These are phyloP conservation scores for Trachelus iudaicus DNA, from an alignment of 2,888 invertebrate species.

Conservation along the genomic window DNA sequence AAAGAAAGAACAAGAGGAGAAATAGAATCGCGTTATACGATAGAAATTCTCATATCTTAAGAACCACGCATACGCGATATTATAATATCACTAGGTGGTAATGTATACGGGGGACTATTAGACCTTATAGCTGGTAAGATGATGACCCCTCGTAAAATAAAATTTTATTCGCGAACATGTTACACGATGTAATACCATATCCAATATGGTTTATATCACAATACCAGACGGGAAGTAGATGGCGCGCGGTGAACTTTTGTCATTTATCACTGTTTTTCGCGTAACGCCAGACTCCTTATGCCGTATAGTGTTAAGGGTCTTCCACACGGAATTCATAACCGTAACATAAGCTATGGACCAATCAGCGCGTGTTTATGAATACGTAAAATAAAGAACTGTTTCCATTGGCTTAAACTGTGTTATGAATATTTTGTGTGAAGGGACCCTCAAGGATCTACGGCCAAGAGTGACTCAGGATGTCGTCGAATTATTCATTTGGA, in stretches of 20 bases:
- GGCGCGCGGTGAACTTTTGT: not conserved
- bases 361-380: not conserved
- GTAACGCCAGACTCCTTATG: not conserved
- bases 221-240: not conserved
- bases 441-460: not conserved
- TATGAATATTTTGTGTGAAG: not conserved
- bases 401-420: not conserved
- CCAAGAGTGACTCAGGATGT: not conserved
- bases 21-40: not conserved
- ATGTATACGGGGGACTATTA: not conserved
- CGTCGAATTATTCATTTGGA: not conserved
- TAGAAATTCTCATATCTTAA: not conserved
- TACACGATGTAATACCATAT: not conserved
- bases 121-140: not conserved
- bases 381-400: not conserved
- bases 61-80: not conserved
- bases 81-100: not conserved
- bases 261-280: not conserved
- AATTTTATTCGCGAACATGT: not conserved
- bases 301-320: not conserved
- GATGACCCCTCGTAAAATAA: not conserved
- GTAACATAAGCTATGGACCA: not conserved
- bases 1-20: not conserved
- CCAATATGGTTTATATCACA: not conserved
- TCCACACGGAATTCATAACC: no score